Conservation (phyloP, 2,888 invertebrate species). For the Standfussiana lucernea region DNA sequence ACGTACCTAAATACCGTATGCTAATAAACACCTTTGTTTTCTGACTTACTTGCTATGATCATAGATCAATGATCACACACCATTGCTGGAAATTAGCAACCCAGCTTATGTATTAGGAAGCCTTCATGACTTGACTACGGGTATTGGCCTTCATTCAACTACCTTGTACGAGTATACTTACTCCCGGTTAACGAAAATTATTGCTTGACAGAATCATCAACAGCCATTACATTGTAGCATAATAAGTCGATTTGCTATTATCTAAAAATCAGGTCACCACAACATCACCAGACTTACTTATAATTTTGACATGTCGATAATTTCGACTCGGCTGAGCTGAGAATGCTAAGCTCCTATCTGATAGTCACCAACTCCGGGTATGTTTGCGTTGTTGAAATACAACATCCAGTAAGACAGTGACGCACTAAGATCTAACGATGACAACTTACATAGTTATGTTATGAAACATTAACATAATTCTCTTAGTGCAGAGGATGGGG, state of each 20-base stretch:
- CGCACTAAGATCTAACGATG: conserved; percentile 9
- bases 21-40: conserved; percentile 2
- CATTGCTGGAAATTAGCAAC: not conserved
- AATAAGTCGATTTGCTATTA: not conserved
- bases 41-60: not conserved
- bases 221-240: too few relatives aligned
- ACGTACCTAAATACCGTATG: not conserved
- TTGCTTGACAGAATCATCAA: not conserved
- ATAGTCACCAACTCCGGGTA: not conserved
- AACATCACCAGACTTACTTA: not conserved
- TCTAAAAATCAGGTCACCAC: not conserved
- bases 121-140: not conserved
- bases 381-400: conserved; percentile 21
- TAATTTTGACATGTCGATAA: not conserved
- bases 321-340: not conserved
- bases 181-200: not conserved
- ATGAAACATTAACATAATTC: conserved; percentile 36
- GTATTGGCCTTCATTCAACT: not conserved
- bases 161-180: too few relatives aligned
- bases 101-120: not conserved
- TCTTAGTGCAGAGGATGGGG: conserved; percentile 45
- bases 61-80: too few relatives aligned
- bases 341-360: not conserved
- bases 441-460: conserved; percentile 34
- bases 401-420: conserved; percentile 7